Base-by-base conservation (phyloP, 1,140 invertebrate species). In the Penaeus vannamei region DNA sequence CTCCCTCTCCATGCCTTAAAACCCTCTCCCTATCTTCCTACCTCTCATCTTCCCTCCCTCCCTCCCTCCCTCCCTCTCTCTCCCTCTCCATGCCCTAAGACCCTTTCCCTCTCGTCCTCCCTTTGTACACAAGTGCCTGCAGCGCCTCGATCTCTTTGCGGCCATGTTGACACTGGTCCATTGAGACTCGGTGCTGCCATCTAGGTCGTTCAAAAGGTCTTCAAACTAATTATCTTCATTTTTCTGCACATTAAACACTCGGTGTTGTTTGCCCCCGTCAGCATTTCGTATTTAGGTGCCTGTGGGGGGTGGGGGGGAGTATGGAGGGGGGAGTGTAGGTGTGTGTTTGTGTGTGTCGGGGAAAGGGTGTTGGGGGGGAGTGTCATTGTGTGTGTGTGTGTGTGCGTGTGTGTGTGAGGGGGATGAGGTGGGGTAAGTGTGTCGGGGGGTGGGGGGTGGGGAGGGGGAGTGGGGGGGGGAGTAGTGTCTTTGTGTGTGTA, bases 161-260 rank as follows among this genome's bases (percentile, higher is more conserved):
- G 7, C 20, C 2, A n/a, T 87, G 86, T 87, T 87, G 86, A 87
- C 86, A 26, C 76, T 82, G 36, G n/a, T 42, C 46, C 86, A 87
- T 87, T 87, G 62, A 87, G 26, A 42, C 32, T 46, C 79, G 79
- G 79, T 29, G 32, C 79, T 59, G 22, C 59, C 82, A 32, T 66
- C 29, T 80, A 64, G 22, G 26, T 64, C 62, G 42, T 29, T 87
- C 86, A 87, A 82, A 87, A 87, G 86, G 72, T 59, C 79, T 80
- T 87, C 86, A 87, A 87, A 87, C 86, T 87, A 87, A 87, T 87
- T 87, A 87, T 87, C 86, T 72, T 82, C 61, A 87, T 87, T 87
- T 87, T 87, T 87, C 86, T 36, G 53, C 77, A 87, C 86, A 87
- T 87, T 87, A 87, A 87, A 87, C 86, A 87, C 77, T 42, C 26